Percentiles rank a stretch among this genome's conserved stretches.
Conservation (phyloP, 2,888 invertebrate species). For the Chrysodeixis includens region DNA sequence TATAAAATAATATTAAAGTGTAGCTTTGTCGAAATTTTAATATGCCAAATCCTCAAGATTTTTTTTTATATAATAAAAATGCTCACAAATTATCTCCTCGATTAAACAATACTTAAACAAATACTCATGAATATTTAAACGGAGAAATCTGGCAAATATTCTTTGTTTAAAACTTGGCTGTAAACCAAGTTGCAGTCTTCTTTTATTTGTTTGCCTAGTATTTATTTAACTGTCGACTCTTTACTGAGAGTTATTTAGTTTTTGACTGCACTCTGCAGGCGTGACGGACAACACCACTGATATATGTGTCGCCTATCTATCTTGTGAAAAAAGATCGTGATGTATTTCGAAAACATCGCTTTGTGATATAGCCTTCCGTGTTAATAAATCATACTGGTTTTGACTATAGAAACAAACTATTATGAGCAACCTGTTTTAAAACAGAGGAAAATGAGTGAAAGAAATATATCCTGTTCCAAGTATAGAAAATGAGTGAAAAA, state of each 20-base stretch:
- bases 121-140: conserved; percentile 34
- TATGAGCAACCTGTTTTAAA: too few relatives aligned
- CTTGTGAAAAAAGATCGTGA: background rate
- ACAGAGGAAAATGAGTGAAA: too few relatives aligned
- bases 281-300: background rate
- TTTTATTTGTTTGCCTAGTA: conserved; percentile 28
- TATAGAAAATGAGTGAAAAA: background rate
- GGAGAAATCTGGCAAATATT: conserved; percentile 24
- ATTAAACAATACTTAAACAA: conserved; percentile 19
- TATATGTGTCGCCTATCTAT: background rate
- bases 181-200: conserved; percentile 26
- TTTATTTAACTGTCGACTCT: conserved; percentile 33
- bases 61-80: background rate
- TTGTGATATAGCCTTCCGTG: too few relatives aligned
- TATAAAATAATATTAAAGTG: background rate
- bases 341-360: background rate
- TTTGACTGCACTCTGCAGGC: background rate
- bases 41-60: too few relatives aligned
- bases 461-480: too few relatives aligned
- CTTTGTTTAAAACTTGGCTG: conserved; percentile 18
- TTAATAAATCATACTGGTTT: too few relatives aligned
- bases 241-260: conserved; percentile 17
- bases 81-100: conserved; percentile 7
- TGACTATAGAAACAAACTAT: too few relatives aligned
- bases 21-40: too few relatives aligned